A percentile compares a stretch with the other conserved stretches of the same genome.
These are phyloP conservation scores for Drosophila quinaria DNA, from an alignment of 2,888 invertebrate genomes.

Conservation along the genomic window DNA sequence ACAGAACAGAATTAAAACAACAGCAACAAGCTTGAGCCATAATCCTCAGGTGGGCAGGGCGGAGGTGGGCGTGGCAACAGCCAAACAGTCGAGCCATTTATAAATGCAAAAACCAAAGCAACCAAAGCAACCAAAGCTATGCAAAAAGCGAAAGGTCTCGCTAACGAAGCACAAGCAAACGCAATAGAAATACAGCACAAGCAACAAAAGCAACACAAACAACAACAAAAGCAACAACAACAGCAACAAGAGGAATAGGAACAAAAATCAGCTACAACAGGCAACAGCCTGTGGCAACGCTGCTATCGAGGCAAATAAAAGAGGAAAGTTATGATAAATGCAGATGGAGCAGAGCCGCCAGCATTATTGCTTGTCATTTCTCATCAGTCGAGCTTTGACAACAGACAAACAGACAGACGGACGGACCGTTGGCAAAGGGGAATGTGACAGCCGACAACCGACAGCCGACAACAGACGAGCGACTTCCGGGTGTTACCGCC, in stretches of 20 bases:
- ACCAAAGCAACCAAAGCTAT: constrained; percentile 54
- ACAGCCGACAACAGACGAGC: constrained; percentile 53
- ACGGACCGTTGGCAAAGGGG: constrained; percentile 5
- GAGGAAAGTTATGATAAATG: constrained; percentile 81
- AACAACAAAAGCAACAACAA: constrained; percentile 33
- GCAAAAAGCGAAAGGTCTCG: constrained; percentile 42
- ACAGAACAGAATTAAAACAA: constrained; percentile 22
- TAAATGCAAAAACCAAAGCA: constrained; percentile 64
- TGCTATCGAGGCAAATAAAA: constrained; percentile 69
- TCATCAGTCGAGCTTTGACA: constrained; percentile 68
- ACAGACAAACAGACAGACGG: constrained; percentile 10
- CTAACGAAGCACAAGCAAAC: constrained; percentile 48
- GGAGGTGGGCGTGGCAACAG: constrained; percentile 10
- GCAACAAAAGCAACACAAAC: constrained; percentile 23
- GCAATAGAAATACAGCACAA: constrained; percentile 30
- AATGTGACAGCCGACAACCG: constrained; percentile 11
- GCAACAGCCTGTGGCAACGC: constrained; percentile 38
- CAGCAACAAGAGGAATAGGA: neutral
- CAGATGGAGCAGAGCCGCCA: constrained; percentile 74
- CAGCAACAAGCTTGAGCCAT: constrained; percentile 35
- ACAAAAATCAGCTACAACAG: constrained; percentile 22
- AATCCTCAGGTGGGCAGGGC: constrained; percentile 36
- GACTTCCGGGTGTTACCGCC: constrained; percentile 78
- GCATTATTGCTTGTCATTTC: constrained; percentile 80
- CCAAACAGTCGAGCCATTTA: constrained; percentile 25